Evolutionary conservation across 2,797 vertebrate genomes (phyloP), one percentile per base, ranked within the genome.

Genomic region (Phoxinus dragarum): DNA sequence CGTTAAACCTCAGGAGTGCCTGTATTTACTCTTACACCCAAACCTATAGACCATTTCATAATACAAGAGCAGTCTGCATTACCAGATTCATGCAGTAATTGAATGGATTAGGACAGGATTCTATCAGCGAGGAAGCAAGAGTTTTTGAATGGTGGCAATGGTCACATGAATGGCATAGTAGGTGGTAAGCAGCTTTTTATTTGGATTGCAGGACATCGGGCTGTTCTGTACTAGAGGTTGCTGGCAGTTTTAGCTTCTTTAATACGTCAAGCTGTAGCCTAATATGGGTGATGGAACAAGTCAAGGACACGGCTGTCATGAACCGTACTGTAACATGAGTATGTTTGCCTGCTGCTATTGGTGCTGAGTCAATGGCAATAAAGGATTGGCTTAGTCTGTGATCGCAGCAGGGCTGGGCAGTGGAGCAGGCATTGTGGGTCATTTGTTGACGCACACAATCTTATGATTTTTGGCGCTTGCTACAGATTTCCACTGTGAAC

Each of bases 391-490:
- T 52, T 47, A 47, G 19, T 64, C 17, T 4, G 10, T 52, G 61
- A 67, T 49, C 42, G 11, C 42, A 47, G 27, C 59, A 67, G 49
- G 49, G 31, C 73, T 54, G 49, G 31, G 47, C 73, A 75, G 11
- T 79, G n/a, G 76, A 77, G 49, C 52, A 59, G 36, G 75, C 23
- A 31, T 19, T 61, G 75, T 42, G 75, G 59, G 61, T 49, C 31
- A 67, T 67, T 19, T 38, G 78, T 68, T 80, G 78, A 80, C 19
- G 64, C 42, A 49, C 44, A 36, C 7, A 0, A 68, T 68, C 78
- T 49, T 34, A 68, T 68, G 27, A 80, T 80, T 80, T 80, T 23
- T 80, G 61, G 59, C 59, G 12, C 59, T 80, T 52, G 64, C 42
- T 52, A 5, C 27, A 9, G 31, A 52, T 36, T 80, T 80, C 64